These are phyloP conservation scores for Montipora foliosa DNA, from an alignment of 64 coral and sea anemone species.

Conservation along the genomic window DNA sequence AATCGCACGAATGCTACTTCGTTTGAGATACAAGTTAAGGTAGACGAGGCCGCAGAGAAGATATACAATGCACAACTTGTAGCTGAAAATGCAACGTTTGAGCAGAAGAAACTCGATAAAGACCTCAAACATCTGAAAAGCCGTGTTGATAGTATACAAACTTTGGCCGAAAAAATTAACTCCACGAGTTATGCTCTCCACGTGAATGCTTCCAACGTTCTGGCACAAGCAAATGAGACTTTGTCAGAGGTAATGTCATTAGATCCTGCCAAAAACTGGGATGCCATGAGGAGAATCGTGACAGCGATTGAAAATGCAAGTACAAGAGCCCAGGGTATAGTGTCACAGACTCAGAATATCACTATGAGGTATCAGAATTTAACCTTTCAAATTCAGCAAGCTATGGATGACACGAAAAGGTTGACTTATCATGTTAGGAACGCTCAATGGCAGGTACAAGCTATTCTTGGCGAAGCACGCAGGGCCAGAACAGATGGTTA, in stretches of 20 bases:
- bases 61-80: constrained; percentile 15
- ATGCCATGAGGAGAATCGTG: constrained; percentile 36
- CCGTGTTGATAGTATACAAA: constrained; percentile 37
- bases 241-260: constrained; percentile 36
- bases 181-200: constrained; percentile 44
- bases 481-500: constrained; percentile 48
- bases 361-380: constrained; percentile 53
- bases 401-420: neutral
- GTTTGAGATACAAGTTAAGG: constrained; percentile 42
- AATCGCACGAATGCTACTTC: constrained; percentile 65
- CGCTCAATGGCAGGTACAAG: neutral
- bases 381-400: constrained; percentile 32
- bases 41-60: constrained; percentile 1
- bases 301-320: neutral
- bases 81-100: neutral
- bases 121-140: constrained; percentile 27
- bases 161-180: constrained; percentile 24
- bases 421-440: constrained; percentile 33
- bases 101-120: constrained; percentile 34
- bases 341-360: constrained; percentile 31
- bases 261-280: constrained; percentile 39
- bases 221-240: constrained; percentile 44
- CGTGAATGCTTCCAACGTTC: constrained; percentile 54
- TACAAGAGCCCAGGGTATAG: constrained; percentile 25
- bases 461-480: constrained; percentile 60